Evolutionary conservation across 2,888 invertebrate species (phyloP), one percentile per base, ranked within the genome.

Genomic region (Epinotia ramella): DNA sequence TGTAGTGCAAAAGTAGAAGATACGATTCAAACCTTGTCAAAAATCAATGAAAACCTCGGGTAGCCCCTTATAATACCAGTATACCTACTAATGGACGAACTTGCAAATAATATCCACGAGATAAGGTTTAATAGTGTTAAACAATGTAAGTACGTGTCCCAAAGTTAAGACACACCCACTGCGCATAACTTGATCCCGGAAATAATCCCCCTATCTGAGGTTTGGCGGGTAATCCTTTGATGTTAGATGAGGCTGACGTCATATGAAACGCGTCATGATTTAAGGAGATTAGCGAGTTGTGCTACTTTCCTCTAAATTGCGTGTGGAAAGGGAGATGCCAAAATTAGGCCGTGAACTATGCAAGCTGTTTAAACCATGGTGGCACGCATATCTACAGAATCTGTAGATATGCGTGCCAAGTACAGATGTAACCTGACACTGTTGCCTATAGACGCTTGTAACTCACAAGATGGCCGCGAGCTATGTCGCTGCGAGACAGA

Each of bases 171-270:
- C 67, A 59, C 57, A 44, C 68, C 40, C 44, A 20, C 66, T 33
- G n/a, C 44, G 44, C 67, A 63, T 18, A 63, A 18, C 57, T 63
- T 74, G 57, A 74, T 74, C 69, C 69, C 63, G 63, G 63, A 63
- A 69, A 33, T 69, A 73, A 73, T 69, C 63, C 57, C 46, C 6
- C 56, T 46, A 72, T 56, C 68, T 73, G 73, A 67, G 69, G 53
- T 69, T 73, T 44, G 53, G 59, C n/a, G 60, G 64, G 11, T 65
- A 49, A 71, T 20, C 56, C 66, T 59, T 76, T 60, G 65, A 69
- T 63, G 40, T 62, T 57, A 57, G 67, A 66, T 66, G 66, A 40
- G 40, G 67, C 12, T 67, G 67, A 40, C 67, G 67, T 67, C 18
- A 56, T 40, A 33, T 57, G 56, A 40, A 9, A 53, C 3, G 56